Evolutionary conservation across 2,797 vertebrate species (phyloP).

Genomic region (Enteromius fasciolatus): DNA sequence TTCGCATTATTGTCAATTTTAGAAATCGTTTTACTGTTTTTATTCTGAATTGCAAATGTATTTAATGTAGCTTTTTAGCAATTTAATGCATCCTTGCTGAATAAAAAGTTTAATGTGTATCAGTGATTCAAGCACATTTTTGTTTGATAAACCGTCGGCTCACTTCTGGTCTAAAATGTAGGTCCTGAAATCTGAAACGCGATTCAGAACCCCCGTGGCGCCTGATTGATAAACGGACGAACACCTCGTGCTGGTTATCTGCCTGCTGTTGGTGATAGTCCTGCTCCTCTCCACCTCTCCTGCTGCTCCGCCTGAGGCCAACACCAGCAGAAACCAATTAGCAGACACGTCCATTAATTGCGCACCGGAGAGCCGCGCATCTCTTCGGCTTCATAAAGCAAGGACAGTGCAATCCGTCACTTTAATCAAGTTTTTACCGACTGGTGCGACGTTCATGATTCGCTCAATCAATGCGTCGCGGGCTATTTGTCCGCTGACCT

Average conservation of each 20-base stretch:
- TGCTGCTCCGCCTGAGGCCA: constrained; percentile 25
- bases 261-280: constrained; percentile 8
- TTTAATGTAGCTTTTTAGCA: not conserved
- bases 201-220: not conserved
- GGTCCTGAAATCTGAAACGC: not conserved
- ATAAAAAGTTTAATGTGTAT: not conserved
- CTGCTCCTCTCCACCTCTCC: constrained; percentile 26
- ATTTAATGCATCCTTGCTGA: not conserved
- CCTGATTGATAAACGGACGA: not conserved
- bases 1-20: not conserved
- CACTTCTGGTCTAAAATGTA: not conserved
- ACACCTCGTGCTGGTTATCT: too few species aligned
- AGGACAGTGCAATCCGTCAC: constrained; percentile 68
- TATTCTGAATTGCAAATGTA: not conserved
- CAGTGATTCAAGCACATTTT: not conserved
- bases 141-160: not conserved
- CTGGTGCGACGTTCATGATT: constrained; percentile 64
- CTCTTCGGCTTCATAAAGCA: constrained; percentile 13
- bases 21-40: not conserved
- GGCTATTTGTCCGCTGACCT: constrained; percentile 69
- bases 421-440: constrained; percentile 74
- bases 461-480: constrained; percentile 74
- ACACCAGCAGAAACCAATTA: constrained; percentile 72
- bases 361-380: constrained; percentile 60
- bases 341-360: constrained; percentile 72